phyloP scores from a whole-genome alignment of 2,888 invertebrate genomes.

The Cheilosia pagana region DNA sequence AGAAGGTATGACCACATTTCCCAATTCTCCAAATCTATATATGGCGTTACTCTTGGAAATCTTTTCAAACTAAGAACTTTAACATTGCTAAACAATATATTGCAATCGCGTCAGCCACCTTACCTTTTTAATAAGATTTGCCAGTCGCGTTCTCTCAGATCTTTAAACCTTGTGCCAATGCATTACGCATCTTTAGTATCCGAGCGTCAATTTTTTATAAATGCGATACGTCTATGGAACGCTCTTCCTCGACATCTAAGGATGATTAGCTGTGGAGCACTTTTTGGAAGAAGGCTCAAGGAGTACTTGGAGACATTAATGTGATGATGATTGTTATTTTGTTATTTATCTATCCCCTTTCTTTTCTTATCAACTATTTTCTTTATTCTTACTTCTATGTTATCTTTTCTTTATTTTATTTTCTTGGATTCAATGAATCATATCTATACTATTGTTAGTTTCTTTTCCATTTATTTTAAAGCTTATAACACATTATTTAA shows the following conservation, averaged over 20 bases:
- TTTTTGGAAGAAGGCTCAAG: too few species aligned
- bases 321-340: too few species aligned
- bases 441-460: too few species aligned
- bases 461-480: too few species aligned
- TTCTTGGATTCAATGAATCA: too few species aligned
- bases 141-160: not conserved
- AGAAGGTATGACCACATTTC: not conserved
- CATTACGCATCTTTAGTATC: not conserved
- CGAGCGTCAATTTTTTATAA: not conserved
- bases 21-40: not conserved
- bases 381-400: too few species aligned
- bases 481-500: too few species aligned
- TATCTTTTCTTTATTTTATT: too few species aligned
- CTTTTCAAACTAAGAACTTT: not conserved
- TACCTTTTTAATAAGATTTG: not conserved
- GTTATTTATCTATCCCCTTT: too few species aligned
- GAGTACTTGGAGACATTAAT: too few species aligned
- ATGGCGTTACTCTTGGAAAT: not conserved
- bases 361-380: too few species aligned
- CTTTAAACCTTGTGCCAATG: not conserved
- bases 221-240: not conserved
- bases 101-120: not conserved
- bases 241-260: not conserved
- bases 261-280: too few species aligned
- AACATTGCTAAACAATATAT: not conserved